A percentile compares a stretch with the other conserved stretches of the same genome.
phyloP scores from a whole-genome alignment of 2,797 vertebrate species.

The Sylvia borin region DNA sequence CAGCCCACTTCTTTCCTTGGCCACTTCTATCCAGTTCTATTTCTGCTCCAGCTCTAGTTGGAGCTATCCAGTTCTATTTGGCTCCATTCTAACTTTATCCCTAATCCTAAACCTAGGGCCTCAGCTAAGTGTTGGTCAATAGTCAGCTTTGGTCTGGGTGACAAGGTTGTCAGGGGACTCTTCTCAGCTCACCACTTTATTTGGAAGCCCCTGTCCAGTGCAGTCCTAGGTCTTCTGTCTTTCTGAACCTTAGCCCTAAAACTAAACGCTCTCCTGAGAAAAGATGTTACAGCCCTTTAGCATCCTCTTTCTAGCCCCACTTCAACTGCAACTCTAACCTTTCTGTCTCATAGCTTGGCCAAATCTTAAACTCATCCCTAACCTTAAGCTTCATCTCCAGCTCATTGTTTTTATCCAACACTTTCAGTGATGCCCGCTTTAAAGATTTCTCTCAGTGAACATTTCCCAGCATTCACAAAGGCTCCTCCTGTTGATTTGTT shows the following conservation, averaged over 20 bases:
- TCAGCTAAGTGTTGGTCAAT: accelerated
- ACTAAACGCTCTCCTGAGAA: neutral
- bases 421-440: neutral
- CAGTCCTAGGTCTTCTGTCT: neutral
- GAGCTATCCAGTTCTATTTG: neutral
- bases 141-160: neutral
- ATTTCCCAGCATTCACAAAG: neutral
- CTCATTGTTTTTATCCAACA: neutral
- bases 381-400: neutral
- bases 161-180: neutral
- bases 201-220: neutral
- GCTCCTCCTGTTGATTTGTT: neutral
- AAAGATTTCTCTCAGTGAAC: neutral
- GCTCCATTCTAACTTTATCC: neutral
- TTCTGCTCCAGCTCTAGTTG: neutral
- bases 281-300: neutral
- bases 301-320: neutral
- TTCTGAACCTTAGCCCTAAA: neutral
- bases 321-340: neutral
- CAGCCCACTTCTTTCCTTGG: neutral
- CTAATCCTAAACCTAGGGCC: neutral
- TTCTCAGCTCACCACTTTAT: neutral
- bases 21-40: neutral
- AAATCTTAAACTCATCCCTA: neutral
- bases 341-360: neutral